A percentile compares a stretch with the other conserved stretches of the same genome.
Conservation (phyloP, 1,140 invertebrate genomes). For the Zelostemma sp. region DNA sequence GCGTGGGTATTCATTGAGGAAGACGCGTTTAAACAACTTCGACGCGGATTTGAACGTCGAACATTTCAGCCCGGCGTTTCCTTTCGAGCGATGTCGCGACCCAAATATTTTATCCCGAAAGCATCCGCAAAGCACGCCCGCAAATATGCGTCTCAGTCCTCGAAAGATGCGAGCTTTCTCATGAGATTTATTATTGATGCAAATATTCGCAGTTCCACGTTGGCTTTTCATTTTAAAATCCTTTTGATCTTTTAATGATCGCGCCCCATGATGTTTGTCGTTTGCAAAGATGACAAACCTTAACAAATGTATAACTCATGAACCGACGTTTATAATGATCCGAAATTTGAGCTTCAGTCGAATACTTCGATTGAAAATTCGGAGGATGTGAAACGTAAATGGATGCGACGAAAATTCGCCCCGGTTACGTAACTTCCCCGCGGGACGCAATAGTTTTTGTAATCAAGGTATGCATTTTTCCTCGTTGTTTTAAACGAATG, state of each 20-base stretch:
- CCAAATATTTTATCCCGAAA: constrained; percentile 23
- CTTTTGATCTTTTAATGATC: constrained; percentile 44
- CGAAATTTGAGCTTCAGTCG: too few relatives aligned
- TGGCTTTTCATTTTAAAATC: constrained; percentile 18
- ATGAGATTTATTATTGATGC: constrained; percentile 44
- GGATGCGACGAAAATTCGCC: too few relatives aligned
- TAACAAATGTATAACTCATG: background rate
- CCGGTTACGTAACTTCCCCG: too few relatives aligned
- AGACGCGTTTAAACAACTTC: background rate
- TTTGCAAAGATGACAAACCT: background rate
- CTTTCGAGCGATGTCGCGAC: constrained; percentile 19
- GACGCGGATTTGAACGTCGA: constrained; percentile 8
- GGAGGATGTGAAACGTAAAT: too few relatives aligned
- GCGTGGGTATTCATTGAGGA: background rate
- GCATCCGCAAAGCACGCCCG: constrained; percentile 36
- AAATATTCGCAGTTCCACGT: constrained; percentile 34
- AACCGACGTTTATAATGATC: too few relatives aligned
- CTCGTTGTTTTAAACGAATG: too few relatives aligned
- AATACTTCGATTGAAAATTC: too few relatives aligned
- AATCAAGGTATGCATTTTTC: too few relatives aligned
- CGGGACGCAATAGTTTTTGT: too few relatives aligned
- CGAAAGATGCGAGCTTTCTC: constrained; percentile 29
- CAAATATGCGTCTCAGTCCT: constrained; percentile 28
- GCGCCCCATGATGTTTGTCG: constrained; percentile 25
- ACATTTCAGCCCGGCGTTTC: constrained; percentile 19